phyloP scores from a whole-genome alignment of 1,140 invertebrate genomes.

The Drosophila nasuta region DNA sequence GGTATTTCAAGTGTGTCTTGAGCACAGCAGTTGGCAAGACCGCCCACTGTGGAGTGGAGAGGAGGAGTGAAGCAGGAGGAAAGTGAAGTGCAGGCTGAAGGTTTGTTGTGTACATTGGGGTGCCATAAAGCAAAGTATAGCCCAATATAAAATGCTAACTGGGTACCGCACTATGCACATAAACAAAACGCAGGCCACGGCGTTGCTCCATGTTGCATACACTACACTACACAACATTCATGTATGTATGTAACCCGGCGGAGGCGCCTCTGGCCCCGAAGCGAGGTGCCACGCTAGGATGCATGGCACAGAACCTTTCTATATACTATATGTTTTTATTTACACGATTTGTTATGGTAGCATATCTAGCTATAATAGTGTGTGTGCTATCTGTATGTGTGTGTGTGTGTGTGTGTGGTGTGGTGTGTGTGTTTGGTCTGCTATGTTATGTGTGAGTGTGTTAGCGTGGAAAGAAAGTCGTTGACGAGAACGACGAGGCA shows the following conservation, averaged over 20 bases:
- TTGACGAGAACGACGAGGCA: constrained; percentile 61
- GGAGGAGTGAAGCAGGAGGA: too few species aligned
- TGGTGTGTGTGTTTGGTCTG: constrained; percentile 34
- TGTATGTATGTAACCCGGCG: background rate
- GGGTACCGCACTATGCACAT: constrained; percentile 62
- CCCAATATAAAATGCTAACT: constrained; percentile 77
- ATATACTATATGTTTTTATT: constrained; percentile 67
- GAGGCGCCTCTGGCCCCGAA: constrained; percentile 7
- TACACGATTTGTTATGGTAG: constrained; percentile 62
- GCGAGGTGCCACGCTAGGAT: constrained; percentile 16
- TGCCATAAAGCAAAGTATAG: constrained; percentile 81
- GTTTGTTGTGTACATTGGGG: constrained; percentile 64
- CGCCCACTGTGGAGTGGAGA: constrained; percentile 36
- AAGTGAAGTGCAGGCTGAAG: background rate
- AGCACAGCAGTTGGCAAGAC: constrained; percentile 41
- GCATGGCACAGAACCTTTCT: constrained; percentile 27
- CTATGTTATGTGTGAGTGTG: constrained; percentile 41
- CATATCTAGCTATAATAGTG: constrained; percentile 17
- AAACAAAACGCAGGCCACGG: constrained; percentile 64
- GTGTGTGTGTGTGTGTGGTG: constrained; percentile 45
- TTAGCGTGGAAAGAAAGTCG: constrained; percentile 61
- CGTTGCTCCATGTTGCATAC: constrained; percentile 15
- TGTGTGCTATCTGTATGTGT: constrained; percentile 20
- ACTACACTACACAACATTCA: too few species aligned
- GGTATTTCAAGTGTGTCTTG: constrained; percentile 30